Conservation (phyloP, 2,113 vertebrate species). For the Lagopus leucura region DNA sequence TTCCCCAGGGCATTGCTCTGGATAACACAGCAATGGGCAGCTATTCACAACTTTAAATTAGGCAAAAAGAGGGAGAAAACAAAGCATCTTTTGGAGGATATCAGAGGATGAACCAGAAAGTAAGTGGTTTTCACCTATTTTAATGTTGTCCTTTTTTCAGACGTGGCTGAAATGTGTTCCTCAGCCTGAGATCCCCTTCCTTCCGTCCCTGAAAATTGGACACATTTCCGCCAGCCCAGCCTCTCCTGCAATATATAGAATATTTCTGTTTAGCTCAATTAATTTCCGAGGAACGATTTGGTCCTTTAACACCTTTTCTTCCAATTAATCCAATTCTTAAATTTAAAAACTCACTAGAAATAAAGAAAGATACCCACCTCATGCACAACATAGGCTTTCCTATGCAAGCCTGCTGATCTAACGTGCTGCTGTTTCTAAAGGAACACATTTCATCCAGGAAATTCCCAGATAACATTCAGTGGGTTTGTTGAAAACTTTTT, state of each 20-base stretch:
- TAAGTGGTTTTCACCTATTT: not conserved
- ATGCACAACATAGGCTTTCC: not conserved
- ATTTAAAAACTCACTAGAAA: not conserved
- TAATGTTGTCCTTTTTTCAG: not conserved
- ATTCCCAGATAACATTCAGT: not conserved
- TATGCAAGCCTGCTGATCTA: constrained; percentile 5
- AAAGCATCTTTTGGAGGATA: not conserved
- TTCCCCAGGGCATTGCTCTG: not conserved
- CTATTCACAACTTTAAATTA: not conserved
- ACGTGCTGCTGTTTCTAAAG: not conserved
- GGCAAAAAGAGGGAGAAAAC: not conserved
- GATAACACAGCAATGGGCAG: not conserved
- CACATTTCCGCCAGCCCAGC: not conserved
- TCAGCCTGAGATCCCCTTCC: not conserved
- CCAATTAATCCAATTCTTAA: not conserved
- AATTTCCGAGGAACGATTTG: not conserved
- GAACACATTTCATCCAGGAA: not conserved
- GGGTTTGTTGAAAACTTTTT: not conserved
- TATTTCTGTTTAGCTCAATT: not conserved
- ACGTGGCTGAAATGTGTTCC: not conserved
- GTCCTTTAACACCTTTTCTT: not conserved
- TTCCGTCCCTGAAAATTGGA: not conserved
- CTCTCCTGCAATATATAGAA: not conserved
- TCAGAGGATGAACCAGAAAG: not conserved
- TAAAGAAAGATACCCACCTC: not conserved